Conservation (phyloP, 1,140 invertebrate genomes). For the Trypoxylus dichotomus region DNA sequence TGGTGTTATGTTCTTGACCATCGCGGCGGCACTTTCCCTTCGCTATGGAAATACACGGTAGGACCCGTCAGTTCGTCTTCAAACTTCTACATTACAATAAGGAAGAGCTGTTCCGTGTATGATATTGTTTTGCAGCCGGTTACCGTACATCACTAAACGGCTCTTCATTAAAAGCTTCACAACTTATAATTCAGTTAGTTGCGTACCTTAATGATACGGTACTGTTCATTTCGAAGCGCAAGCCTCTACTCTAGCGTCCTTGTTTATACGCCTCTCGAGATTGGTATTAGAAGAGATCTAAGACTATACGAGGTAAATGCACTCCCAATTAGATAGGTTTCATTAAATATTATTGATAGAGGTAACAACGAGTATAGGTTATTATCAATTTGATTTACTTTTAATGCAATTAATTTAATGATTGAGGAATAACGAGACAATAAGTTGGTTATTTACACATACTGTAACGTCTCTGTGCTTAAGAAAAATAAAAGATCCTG, state of each 20-base stretch:
- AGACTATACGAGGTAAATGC: background rate
- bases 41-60: background rate
- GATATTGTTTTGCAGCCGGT: background rate
- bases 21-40: background rate
- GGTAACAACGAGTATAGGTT: too few relatives aligned
- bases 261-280: background rate
- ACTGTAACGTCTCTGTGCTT: too few relatives aligned
- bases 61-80: background rate
- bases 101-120: background rate
- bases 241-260: background rate
- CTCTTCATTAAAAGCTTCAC: background rate
- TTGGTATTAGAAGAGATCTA: background rate
- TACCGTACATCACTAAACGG: constrained; percentile 14
- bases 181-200: constrained; percentile 21
- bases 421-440: too few relatives aligned
- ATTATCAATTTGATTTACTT: too few relatives aligned
- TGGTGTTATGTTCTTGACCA: background rate
- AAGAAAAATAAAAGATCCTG: too few relatives aligned
- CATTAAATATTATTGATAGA: too few relatives aligned
- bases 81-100: constrained; percentile 10
- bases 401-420: too few relatives aligned
- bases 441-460: too few relatives aligned
- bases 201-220: background rate
- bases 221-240: background rate
- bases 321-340: too few relatives aligned